Evolutionary conservation across 2,113 vertebrate genomes (phyloP).

Genomic region (Tragelaphus imberbis): DNA sequence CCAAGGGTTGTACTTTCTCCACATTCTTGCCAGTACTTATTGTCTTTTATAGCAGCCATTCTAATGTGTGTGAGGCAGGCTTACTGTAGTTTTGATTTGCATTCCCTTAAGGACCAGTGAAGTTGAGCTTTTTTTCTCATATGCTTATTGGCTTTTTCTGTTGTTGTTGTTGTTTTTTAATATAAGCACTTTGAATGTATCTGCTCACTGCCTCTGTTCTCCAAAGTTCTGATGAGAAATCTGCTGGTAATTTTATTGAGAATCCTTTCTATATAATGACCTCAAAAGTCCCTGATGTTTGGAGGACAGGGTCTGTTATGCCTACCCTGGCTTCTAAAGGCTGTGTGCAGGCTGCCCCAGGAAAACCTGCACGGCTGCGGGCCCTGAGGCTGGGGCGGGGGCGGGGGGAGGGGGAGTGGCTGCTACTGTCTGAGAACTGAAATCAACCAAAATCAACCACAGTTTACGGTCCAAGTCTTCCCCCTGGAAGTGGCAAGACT

Average conservation of each 20-base stretch:
- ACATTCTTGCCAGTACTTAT: accelerated
- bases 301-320: not conserved
- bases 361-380: accelerated
- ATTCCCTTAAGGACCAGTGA: not conserved
- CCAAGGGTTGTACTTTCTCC: not conserved
- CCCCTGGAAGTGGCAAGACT: not conserved
- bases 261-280: not conserved
- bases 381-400: not conserved
- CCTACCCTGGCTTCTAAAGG: not conserved
- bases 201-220: not conserved
- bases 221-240: not conserved
- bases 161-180: not conserved
- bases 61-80: not conserved
- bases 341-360: too few relatives aligned
- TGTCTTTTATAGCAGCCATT: not conserved
- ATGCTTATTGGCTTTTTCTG: not conserved
- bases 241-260: not conserved
- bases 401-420: not conserved
- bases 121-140: not conserved
- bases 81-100: not conserved
- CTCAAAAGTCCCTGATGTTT: too few relatives aligned
- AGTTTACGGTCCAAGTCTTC: not conserved
- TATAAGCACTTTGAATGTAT: not conserved
- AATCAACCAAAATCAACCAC: not conserved
- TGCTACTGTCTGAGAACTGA: not conserved